These are phyloP conservation scores for Pseudochirops cupreus DNA, from an alignment of 2,797 vertebrate genomes.

Conservation along the genomic window DNA sequence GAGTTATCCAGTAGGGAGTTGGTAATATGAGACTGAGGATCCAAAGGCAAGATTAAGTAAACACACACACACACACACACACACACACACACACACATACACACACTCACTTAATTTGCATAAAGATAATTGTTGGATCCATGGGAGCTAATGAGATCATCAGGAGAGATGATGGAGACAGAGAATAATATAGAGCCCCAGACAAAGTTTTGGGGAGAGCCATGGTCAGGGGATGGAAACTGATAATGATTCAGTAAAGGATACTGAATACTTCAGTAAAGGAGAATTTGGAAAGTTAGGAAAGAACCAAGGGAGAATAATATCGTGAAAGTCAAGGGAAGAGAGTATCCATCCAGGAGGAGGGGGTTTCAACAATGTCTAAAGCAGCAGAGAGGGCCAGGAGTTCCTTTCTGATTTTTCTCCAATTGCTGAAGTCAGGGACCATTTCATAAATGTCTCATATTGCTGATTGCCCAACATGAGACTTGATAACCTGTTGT, in stretches of 20 bases:
- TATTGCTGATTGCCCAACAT: neutral
- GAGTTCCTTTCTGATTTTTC: neutral
- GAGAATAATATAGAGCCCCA: neutral
- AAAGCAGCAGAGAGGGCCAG: neutral
- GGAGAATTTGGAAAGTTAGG: neutral
- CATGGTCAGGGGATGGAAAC: neutral
- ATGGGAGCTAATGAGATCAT: neutral
- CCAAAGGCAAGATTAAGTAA: neutral
- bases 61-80: neutral
- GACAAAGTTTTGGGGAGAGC: neutral
- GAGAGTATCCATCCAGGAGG: neutral
- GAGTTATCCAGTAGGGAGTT: neutral
- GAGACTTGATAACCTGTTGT: neutral
- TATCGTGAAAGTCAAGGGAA: neutral
- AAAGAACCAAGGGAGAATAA: neutral
- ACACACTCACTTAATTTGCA: neutral
- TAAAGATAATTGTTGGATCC: neutral
- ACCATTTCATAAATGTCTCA: neutral
- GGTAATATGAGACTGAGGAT: neutral
- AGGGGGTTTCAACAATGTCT: neutral
- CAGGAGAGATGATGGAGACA: neutral
- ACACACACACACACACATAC: no score
- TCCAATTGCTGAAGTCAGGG: neutral
- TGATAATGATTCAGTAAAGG: neutral
- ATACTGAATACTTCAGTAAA: neutral